A percentile compares a stretch with the other conserved stretches of the same genome.
Conservation (phyloP, 2,113 vertebrate species). For the Fregata magnificens region DNA sequence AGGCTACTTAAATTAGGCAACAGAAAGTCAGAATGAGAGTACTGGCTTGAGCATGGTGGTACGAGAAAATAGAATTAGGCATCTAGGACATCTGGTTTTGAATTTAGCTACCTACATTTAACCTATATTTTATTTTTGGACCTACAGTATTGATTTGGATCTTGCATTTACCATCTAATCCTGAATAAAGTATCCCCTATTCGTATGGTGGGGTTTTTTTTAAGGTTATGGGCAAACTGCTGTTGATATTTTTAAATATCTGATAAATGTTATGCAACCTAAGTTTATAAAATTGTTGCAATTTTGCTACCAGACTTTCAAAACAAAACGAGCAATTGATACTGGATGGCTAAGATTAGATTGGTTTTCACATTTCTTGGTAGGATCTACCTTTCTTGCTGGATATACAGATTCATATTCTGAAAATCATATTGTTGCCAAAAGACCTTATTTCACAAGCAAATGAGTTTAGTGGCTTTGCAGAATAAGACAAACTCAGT, state of each 20-base stretch:
- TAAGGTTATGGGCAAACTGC: not conserved
- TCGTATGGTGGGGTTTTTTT: rapidly evolving
- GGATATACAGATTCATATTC: not conserved
- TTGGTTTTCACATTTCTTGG: not conserved
- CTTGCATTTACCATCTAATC: not conserved
- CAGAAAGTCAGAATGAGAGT: not conserved
- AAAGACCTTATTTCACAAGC: not conserved
- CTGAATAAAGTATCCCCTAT: not conserved
- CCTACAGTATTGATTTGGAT: not conserved
- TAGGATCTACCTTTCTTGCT: not conserved
- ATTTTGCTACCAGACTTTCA: not conserved
- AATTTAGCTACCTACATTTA: not conserved
- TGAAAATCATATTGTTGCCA: not conserved
- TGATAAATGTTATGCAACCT: not conserved
- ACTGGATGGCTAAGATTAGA: not conserved
- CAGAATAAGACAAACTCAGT: not conserved
- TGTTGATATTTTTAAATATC: not conserved
- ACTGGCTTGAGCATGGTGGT: not conserved
- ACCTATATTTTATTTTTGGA: not conserved
- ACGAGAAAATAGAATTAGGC: not conserved
- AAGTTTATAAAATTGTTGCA: not conserved
- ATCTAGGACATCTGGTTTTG: not conserved
- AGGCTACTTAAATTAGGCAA: not conserved
- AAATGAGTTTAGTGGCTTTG: not conserved
- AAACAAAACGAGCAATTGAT: not conserved